Conservation (phyloP, 64 coral and sea anemone species). For the Trachythela sp. region DNA sequence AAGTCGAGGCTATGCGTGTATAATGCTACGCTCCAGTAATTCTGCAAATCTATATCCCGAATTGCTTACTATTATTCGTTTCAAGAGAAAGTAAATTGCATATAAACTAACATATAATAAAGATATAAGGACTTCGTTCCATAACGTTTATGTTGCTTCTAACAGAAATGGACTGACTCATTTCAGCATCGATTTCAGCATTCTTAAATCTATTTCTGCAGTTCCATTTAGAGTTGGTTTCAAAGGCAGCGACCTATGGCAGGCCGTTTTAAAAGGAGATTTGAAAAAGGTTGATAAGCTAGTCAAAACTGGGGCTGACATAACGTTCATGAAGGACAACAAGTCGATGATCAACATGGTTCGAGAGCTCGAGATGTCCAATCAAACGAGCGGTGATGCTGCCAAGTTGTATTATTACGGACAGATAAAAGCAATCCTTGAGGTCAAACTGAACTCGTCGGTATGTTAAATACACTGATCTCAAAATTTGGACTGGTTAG, state of each 20-base stretch:
- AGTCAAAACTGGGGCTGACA: not conserved
- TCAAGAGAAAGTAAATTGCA: no score
- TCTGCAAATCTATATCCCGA: no score
- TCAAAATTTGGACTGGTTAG: no score
- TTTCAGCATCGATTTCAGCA: no score
- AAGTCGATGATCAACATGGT: not conserved
- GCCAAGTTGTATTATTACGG: not conserved
- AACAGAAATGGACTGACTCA: no score
- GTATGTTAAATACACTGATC: not conserved
- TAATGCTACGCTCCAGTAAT: no score
- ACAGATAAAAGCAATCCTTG: not conserved
- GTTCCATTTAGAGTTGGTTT: not conserved
- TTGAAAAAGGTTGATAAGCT: not conserved
- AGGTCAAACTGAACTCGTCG: not conserved
- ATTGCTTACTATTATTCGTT: no score
- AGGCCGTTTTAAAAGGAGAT: not conserved
- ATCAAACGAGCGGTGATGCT: not conserved
- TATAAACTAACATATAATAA: no score
- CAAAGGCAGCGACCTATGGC: not conserved
- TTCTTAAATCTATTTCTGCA: not conserved
- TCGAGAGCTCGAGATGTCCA: not conserved
- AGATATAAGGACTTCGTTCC: no score
- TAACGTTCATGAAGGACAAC: not conserved
- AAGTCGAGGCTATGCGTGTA: no score
- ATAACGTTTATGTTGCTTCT: no score